Conservation (phyloP, 1,140 invertebrate genomes). For the Dreissena polymorpha region DNA sequence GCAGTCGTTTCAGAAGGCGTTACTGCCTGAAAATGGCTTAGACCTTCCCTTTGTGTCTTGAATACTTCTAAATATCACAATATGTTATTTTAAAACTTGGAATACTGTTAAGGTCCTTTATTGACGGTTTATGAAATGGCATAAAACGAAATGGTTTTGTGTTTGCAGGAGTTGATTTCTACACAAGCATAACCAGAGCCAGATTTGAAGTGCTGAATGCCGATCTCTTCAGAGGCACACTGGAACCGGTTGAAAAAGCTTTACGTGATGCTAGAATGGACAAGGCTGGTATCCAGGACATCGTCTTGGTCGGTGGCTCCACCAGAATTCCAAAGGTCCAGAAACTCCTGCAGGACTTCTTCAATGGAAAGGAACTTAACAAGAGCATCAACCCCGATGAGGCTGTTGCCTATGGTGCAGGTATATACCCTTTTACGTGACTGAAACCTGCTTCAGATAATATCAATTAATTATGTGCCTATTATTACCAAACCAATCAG, state of each 20-base stretch:
- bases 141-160: slow-evolving; percentile 85
- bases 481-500: background rate
- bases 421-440: background rate
- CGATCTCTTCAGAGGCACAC: slow-evolving; percentile 92
- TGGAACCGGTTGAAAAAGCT: slow-evolving; percentile 97
- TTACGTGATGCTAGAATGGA: slow-evolving; percentile 96
- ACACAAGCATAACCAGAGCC: slow-evolving; percentile 79
- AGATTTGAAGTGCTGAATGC: slow-evolving; percentile 86
- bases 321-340: slow-evolving; percentile 99
- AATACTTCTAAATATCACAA: background rate
- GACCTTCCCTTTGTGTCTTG: slow-evolving; percentile 44
- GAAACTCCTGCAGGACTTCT: slow-evolving; percentile 93
- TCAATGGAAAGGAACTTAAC: slow-evolving; percentile 77
- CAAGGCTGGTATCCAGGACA: slow-evolving; percentile 94
- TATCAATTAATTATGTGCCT: background rate
- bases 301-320: slow-evolving; percentile 97
- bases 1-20: slow-evolving; percentile 50
- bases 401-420: slow-evolving; percentile 82
- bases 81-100: background rate
- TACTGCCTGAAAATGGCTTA: slow-evolving; percentile 45
- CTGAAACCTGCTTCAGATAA: background rate
- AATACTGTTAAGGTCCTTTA: background rate
- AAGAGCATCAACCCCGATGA: slow-evolving; percentile 78
- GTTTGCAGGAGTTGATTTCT: slow-evolving; percentile 85
- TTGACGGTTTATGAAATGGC: background rate